These are phyloP conservation scores for Isaurus tuberculatus DNA, from an alignment of 92 coral and sea anemone species.

Conservation along the genomic window DNA sequence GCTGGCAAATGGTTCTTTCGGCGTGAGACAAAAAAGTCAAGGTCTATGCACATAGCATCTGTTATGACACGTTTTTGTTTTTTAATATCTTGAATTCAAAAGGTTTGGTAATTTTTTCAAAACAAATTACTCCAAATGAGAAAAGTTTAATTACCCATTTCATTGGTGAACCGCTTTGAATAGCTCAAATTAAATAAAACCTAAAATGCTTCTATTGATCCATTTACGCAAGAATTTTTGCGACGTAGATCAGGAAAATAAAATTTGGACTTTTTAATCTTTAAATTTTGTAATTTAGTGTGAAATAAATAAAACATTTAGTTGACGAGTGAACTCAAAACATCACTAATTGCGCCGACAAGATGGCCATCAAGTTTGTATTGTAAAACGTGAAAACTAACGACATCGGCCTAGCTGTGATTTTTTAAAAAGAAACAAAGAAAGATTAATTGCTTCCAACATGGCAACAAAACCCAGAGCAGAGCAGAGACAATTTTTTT, in stretches of 20 bases:
- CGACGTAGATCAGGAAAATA: neutral
- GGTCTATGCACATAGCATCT: slow-evolving; percentile 24
- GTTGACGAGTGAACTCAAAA: neutral
- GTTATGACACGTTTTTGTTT: neutral
- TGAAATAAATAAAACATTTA: neutral
- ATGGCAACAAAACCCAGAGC: neutral
- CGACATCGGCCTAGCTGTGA: neutral
- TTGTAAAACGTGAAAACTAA: neutral
- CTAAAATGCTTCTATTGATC: slow-evolving; percentile 6
- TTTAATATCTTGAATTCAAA: neutral
- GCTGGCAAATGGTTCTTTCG: neutral
- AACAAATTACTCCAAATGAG: slow-evolving; percentile 1
- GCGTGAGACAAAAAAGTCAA: slow-evolving; percentile 26
- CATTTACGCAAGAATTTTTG: slow-evolving; percentile 7
- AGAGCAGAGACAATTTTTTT: neutral
- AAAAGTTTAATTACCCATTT: neutral
- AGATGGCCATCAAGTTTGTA: neutral
- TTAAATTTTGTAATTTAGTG: neutral
- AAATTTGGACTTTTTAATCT: neutral
- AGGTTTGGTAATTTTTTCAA: neutral
- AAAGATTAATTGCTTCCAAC: neutral
- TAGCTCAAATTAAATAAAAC: neutral
- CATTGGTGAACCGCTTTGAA: neutral
- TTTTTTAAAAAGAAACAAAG: neutral
- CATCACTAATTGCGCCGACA: neutral